Percentiles rank a stretch among this genome's conserved stretches.
These are phyloP conservation scores for Corydoras maculifer DNA, from an alignment of 2,113 vertebrate genomes.

Conservation along the genomic window DNA sequence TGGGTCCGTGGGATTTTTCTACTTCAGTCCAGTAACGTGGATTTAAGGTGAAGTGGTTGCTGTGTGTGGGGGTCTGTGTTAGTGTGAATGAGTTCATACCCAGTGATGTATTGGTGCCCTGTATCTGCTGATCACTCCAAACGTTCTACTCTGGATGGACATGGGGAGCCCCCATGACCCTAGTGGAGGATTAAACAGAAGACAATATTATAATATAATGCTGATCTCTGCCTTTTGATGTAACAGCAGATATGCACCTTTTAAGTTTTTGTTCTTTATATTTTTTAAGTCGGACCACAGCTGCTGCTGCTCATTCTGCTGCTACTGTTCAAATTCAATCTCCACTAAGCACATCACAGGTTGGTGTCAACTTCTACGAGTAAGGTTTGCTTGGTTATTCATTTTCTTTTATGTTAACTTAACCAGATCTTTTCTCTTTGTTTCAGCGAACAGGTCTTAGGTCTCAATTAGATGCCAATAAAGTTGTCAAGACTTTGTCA, in stretches of 20 bases:
- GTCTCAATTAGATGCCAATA: not conserved
- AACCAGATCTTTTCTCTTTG: not conserved
- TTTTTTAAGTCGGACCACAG: constrained; percentile 14
- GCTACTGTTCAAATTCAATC: not conserved
- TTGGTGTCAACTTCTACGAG: not conserved
- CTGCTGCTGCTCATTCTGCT: not conserved
- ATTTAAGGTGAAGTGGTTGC: no score
- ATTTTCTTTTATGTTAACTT: not conserved
- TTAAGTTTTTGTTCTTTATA: not conserved
- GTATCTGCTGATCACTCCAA: no score
- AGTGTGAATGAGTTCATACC: no score
- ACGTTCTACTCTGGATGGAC: no score
- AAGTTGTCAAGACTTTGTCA: not conserved
- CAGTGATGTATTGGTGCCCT: no score
- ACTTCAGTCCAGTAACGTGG: no score
- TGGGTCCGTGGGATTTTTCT: no score
- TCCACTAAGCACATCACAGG: constrained; percentile 1
- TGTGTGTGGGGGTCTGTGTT: no score
- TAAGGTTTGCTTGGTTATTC: not conserved
- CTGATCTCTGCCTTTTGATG: not conserved
- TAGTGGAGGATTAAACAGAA: no score
- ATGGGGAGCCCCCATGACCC: no score
- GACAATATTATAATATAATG: no score
- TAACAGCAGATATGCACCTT: not conserved
- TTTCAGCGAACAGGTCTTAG: constrained; percentile 15